phyloP scores from a whole-genome alignment of 2,797 vertebrate species.

The Enteromius mattozi region DNA sequence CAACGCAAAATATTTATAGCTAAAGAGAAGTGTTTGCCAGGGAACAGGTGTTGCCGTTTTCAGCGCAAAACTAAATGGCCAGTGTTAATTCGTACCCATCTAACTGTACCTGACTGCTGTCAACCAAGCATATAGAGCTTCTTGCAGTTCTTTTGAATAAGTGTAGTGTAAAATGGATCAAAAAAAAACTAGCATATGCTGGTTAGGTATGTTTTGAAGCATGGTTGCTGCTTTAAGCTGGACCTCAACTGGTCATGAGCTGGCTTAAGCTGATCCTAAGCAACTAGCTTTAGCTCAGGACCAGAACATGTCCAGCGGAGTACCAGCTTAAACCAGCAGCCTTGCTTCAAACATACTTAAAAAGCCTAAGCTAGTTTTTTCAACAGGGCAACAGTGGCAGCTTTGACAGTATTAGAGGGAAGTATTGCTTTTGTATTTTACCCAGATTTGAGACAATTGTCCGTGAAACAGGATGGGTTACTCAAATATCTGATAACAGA shows the following conservation, averaged over 20 bases:
- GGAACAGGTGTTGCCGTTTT: slow-evolving; percentile 75
- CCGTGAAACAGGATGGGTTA: neutral
- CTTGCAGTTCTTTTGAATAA: neutral
- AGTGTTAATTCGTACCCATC: slow-evolving; percentile 59
- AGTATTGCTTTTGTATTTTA: neutral
- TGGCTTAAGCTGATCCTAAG: no score
- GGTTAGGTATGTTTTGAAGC: neutral
- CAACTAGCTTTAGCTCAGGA: neutral
- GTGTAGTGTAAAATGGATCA: neutral
- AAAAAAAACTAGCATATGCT: neutral
- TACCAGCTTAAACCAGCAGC: neutral
- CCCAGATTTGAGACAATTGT: neutral
- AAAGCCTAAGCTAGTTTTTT: neutral
- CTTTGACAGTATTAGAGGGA: neutral
- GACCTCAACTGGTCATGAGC: no score
- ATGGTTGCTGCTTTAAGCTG: no score
- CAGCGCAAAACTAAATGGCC: slow-evolving; percentile 71
- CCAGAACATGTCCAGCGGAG: neutral
- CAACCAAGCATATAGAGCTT: slow-evolving; percentile 51
- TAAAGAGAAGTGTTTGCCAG: slow-evolving; percentile 68
- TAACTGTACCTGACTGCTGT: slow-evolving; percentile 67
- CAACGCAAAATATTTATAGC: neutral
- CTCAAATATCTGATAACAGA: neutral
- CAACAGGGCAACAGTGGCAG: neutral
- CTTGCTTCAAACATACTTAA: neutral